Percentiles rank a stretch among this genome's conserved stretches.
These are phyloP conservation scores for Patella pellucida DNA, from an alignment of 2,888 invertebrate genomes.

Conservation along the genomic window DNA sequence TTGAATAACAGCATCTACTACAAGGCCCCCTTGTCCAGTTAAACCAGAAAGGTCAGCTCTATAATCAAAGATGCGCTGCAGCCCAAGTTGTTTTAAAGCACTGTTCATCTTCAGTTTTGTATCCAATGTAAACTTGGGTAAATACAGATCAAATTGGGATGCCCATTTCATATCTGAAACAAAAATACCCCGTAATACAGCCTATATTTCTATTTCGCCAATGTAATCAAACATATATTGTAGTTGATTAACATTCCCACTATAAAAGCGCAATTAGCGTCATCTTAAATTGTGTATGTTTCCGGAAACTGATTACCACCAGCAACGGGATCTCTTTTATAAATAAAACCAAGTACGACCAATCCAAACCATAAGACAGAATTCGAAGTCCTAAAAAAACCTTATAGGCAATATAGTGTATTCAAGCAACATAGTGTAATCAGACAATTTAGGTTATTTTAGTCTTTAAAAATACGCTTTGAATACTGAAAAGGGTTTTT, in stretches of 20 bases:
- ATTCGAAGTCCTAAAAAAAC: too few species aligned
- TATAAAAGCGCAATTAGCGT: too few species aligned
- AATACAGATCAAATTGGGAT: neutral
- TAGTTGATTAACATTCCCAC: too few species aligned
- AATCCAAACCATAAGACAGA: too few species aligned
- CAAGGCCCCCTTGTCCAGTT: neutral
- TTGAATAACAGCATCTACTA: neutral
- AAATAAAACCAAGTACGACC: too few species aligned
- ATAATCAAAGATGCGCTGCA: neutral
- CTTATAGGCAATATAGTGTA: too few species aligned
- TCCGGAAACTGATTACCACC: neutral
- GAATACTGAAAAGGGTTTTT: too few species aligned
- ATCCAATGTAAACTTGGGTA: neutral
- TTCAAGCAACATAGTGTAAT: too few species aligned
- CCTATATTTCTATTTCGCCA: too few species aligned
- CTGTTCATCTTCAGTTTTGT: neutral
- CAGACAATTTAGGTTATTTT: too few species aligned
- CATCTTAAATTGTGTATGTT: neutral
- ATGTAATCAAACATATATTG: too few species aligned
- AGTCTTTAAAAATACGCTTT: too few species aligned
- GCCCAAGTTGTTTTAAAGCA: neutral
- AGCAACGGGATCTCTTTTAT: neutral
- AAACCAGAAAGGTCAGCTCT: neutral
- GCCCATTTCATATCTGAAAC: neutral
- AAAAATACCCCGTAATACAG: neutral